Evolutionary conservation across 2,888 invertebrate genomes (phyloP), one percentile per base, ranked within the genome.

Genomic region (Leptura quadrifasciata): DNA sequence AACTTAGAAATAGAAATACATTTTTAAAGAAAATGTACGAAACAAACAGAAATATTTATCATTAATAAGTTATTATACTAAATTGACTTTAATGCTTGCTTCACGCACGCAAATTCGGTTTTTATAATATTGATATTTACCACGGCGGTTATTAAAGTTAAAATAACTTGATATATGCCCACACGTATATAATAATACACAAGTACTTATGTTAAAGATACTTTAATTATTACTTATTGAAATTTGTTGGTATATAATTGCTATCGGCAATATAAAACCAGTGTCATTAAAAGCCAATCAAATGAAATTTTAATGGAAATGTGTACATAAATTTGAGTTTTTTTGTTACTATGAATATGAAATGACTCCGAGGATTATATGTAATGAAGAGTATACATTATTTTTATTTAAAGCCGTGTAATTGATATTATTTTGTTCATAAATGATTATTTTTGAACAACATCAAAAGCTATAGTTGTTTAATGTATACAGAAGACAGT

Each of bases 301-400:
- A 17, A 65, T 52, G 65, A 65, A 65, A 65, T 65, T 52, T 65
- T 65, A 24, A 65, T 65, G 65, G 20, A 64, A 65, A 24, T 52
- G 54, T 47, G 65, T 65, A 24, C 52, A 65, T 65, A 65, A 24
- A 54, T 65, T 65, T 18, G 10, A 12, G 24, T 17, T 24, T 39
- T 63, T 39, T 20, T 65, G 12, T 65, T 47, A n/a, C n/a, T n/a
- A 47, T 47, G 47, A 47, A n/a, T 47, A 6, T n/a, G n/a, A 12
- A 47, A 47, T 47, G 5, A 47, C 47, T n/a, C n/a, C 3, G 47
- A n/a, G 47, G 47, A 47, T 47, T 47, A 47, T n/a, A 15, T 47
- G n/a, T 0, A 47, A 15, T 15, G 47, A 47, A 15, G 47, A 47
- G 15, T 47, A 47, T 15, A n/a, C n/a, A 47, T 47, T 47, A 47